phyloP scores from a whole-genome alignment of 37 sponge, comb jelly and placozoan species.

The Halisarca cf. caerulea region DNA sequence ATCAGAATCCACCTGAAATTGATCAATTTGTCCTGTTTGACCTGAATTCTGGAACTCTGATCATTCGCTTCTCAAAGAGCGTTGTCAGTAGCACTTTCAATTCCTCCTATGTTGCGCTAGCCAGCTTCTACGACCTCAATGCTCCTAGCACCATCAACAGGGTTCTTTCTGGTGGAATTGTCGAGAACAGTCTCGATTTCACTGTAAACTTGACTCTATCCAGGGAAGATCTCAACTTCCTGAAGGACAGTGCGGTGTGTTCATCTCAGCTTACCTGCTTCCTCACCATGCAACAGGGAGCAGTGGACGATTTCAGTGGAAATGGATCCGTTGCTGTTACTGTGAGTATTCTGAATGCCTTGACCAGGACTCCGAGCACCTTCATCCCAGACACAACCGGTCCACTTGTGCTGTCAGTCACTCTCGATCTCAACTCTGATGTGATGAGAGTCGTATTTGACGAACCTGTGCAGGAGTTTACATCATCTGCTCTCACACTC shows the following conservation, averaged over 20 bases:
- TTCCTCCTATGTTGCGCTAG: conserved; percentile 32
- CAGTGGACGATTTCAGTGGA: conserved; percentile 55
- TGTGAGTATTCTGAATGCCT: not conserved
- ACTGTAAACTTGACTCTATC: conserved; percentile 46
- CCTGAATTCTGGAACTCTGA: conserved; percentile 56
- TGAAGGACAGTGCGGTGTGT: conserved; percentile 69
- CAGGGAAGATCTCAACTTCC: conserved; percentile 58
- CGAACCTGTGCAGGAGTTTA: conserved; percentile 69
- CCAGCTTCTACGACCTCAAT: not conserved
- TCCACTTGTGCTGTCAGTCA: conserved; percentile 25
- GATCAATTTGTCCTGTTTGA: conserved; percentile 64
- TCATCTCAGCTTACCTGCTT: conserved; percentile 29
- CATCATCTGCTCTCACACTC: conserved; percentile 65
- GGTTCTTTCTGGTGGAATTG: conserved; percentile 58
- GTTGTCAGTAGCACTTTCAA: conserved; percentile 32
- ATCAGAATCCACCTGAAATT: conserved; percentile 64
- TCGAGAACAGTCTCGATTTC: conserved; percentile 36
- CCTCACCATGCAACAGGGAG: conserved; percentile 43
- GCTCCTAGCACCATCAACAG: not conserved
- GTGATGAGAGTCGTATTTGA: conserved; percentile 65
- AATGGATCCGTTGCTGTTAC: conserved; percentile 35
- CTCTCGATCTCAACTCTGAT: conserved; percentile 56
- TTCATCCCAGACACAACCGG: conserved; percentile 31
- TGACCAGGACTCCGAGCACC: not conserved
- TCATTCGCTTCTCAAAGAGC: conserved; percentile 65